Percentiles rank a stretch among this genome's conserved stretches.
phyloP scores from a whole-genome alignment of 2,797 vertebrate species.

The Premnoplex brunnescens region DNA sequence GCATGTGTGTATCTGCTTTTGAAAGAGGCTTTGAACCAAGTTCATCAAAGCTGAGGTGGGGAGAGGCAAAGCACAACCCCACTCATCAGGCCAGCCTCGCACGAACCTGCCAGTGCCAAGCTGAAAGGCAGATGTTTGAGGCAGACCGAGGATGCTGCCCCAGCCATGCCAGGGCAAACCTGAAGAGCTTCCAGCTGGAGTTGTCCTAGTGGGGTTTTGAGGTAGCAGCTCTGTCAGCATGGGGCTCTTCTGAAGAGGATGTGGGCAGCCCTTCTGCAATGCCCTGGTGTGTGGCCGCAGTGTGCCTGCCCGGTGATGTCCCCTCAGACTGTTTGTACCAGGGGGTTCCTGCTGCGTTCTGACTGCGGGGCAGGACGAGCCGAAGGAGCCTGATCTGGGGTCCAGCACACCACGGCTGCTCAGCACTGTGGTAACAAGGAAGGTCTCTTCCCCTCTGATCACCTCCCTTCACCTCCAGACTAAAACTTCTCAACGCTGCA shows the following conservation, averaged over 20 bases:
- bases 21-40: not conserved
- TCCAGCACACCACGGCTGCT: fast-evolving
- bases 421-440: not conserved
- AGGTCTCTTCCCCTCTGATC: not conserved
- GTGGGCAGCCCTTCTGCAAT: not conserved
- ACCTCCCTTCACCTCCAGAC: not conserved
- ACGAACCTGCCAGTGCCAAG: fast-evolving
- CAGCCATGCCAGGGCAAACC: fast-evolving
- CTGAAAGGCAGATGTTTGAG: not conserved
- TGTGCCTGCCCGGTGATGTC: not conserved
- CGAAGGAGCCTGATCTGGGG: not conserved
- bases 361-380: not conserved
- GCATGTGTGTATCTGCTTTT: not conserved
- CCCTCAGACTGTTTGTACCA: not conserved
- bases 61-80: not conserved
- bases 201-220: not conserved
- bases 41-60: not conserved
- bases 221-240: not conserved
- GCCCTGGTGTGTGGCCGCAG: no score
- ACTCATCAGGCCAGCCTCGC: not conserved
- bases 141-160: not conserved
- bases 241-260: fast-evolving
- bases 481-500: not conserved
- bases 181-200: fast-evolving
- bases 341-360: not conserved